Evolutionary conservation across 2,888 invertebrate genomes (phyloP).

Genomic region (Sphecodes monilicornis): DNA sequence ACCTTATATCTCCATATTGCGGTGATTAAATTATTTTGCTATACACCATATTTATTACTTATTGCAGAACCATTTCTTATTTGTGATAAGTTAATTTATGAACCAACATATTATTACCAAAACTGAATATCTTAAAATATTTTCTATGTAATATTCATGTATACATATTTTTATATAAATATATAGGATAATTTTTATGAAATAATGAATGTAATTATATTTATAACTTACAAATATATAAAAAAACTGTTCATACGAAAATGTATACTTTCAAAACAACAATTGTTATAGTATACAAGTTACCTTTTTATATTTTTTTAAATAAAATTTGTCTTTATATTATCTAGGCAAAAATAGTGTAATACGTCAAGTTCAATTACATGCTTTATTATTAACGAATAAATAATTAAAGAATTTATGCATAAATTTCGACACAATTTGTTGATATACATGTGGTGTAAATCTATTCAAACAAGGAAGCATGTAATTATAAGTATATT

Average conservation of each 20-base stretch:
- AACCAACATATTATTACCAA: slow-evolving; percentile 40
- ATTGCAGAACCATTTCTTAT: neutral
- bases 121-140: slow-evolving; percentile 18
- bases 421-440: neutral
- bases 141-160: neutral
- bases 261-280: neutral
- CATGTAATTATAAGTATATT: neutral
- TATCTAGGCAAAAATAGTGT: neutral
- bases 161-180: slow-evolving; percentile 40
- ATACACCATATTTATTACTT: neutral
- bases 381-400: neutral
- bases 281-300: neutral
- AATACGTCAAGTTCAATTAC: neutral
- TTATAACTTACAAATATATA: neutral
- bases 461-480: neutral
- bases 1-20: neutral
- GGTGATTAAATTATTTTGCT: neutral
- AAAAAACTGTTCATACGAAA: neutral
- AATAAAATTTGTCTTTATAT: neutral
- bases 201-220: neutral
- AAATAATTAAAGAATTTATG: neutral
- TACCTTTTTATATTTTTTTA: neutral
- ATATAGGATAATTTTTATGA: neutral
- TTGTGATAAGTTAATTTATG: slow-evolving; percentile 10
- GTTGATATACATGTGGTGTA: neutral